Evolutionary conservation across 2,113 vertebrate species (phyloP), one percentile per base, ranked within the genome.

Genomic region (Oplegnathus fasciatus): DNA sequence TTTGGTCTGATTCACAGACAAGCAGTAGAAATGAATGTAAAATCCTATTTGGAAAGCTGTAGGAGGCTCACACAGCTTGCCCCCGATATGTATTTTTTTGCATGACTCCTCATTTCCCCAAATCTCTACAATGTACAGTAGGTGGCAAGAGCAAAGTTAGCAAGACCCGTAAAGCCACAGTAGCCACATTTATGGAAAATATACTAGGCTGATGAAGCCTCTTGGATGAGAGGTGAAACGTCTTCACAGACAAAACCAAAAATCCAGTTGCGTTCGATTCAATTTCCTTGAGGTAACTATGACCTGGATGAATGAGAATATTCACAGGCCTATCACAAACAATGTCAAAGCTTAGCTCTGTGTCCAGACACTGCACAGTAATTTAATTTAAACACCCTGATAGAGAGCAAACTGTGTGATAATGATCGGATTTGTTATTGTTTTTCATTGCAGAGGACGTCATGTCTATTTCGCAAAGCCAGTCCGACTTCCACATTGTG

Each of bases 401-500:
- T 24, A 32, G 44, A 72, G 50, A 65, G 30, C 62, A 64, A 55
- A 48, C 54, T 67, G 55, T 9, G 22, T n/a, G 5, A 40, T 24
- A 52, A 60, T 32, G 48, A 48, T 46, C 28, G 2, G 22, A 86
- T 32, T 58, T 17, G 6, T 75, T 58, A 61, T 60, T 57, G 24
- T 50, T 69, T 69, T 24, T 80, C 15, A 80, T 42, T 37, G 34
- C 15, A 17, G 13, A 77, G 24, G 20, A 46, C 9, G 75, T 57
- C 6, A 9, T 17, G 52, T 67, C 75, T 62, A 6, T 75, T 82
- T 78, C 73, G 62, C 54, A 30, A 61, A 72, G 54, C 67, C 69
- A 71, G 26, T 70, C 69, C 20, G 65, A 85, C 55, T 28, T 73
- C 62, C 48, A 72, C 85, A 30, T 71, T 52, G 30, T 61, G 72